phyloP scores from a whole-genome alignment of 2,797 vertebrate genomes.

The Otus scops region DNA sequence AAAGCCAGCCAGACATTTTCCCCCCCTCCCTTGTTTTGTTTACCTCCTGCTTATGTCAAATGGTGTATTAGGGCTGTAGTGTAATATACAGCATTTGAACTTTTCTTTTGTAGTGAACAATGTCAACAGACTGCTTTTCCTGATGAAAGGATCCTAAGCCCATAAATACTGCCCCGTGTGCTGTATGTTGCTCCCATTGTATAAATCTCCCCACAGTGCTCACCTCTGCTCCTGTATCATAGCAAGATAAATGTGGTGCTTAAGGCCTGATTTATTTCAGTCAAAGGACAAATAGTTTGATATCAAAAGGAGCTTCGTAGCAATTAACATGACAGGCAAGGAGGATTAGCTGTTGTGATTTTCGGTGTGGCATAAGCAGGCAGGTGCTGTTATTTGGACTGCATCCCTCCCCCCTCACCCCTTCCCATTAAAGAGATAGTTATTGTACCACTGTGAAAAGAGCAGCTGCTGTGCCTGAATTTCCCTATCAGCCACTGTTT shows the following conservation, averaged over 20 bases:
- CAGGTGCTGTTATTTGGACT: constrained; percentile 65
- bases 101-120: constrained; percentile 18
- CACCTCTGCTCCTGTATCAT: constrained; percentile 56
- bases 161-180: neutral
- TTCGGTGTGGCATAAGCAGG: constrained; percentile 50
- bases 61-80: neutral
- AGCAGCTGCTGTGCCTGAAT: constrained; percentile 68
- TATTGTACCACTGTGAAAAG: constrained; percentile 72
- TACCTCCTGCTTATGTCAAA: constrained; percentile 20
- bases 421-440: constrained; percentile 62
- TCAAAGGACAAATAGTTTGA: constrained; percentile 67
- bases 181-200: neutral
- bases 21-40: neutral
- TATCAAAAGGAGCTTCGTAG: constrained; percentile 60
- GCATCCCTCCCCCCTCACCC: constrained; percentile 18
- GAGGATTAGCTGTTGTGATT: constrained; percentile 59
- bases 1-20: neutral
- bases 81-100: constrained; percentile 5
- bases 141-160: constrained; percentile 2
- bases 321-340: constrained; percentile 69
- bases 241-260: constrained; percentile 56
- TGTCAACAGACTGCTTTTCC: constrained; percentile 30
- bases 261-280: constrained; percentile 69
- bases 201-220: constrained; percentile 33
- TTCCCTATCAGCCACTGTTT: constrained; percentile 66